Base-by-base conservation (phyloP, 30 jellyfish, hydroid and myxozoan species). In the Aurelia aurita region DNA sequence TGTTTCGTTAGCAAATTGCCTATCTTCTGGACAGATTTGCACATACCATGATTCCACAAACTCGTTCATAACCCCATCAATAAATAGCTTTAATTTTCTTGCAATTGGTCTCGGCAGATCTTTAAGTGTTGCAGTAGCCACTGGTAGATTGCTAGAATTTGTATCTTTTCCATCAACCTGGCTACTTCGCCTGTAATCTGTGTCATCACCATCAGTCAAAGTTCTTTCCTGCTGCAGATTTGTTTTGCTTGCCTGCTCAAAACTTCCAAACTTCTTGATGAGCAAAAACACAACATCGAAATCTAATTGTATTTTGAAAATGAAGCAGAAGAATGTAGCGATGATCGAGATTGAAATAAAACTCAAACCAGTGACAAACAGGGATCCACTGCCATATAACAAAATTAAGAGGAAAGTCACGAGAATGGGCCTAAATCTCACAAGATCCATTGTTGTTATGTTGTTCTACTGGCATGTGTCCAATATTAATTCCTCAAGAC, bases 51-150 rank as follows among this genome's bases (percentile, higher is more conserved):
- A 79, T 23, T 55, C 72, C 15, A 94, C 90, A 88, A 94, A 94
- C 34, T 87, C 97, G 1, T 71, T 46, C 70, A 87, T 82, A 20
- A 94, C 94, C 12, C 96, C 87, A 55, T 88, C 96, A 39, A 88
- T 75, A 65, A 87, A 25, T n/a, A 62, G 72, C 58, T 65, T 81
- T n/a, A 94, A 26, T 27, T 80, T 83, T 25, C 89, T 82, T 16
- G 96, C 97, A 35, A 94, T 88, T 11, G 99, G 99, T 68, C 92
- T 88, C 9, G 99, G 99, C 31, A 94, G 91, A 19, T 72, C 87
- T 61, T 84, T 61, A 15, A 94, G 66, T 14, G 90, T 51, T 23
- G 55, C 75, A 28, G 69, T 45, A 7, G 69, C 13, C 8, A 39
- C 29, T 55, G 67, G 67, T 55, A 22, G 67, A 55, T 22, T 55